Conservation (phyloP, 1,140 invertebrate genomes). For the Propsilocerus akamusi region DNA sequence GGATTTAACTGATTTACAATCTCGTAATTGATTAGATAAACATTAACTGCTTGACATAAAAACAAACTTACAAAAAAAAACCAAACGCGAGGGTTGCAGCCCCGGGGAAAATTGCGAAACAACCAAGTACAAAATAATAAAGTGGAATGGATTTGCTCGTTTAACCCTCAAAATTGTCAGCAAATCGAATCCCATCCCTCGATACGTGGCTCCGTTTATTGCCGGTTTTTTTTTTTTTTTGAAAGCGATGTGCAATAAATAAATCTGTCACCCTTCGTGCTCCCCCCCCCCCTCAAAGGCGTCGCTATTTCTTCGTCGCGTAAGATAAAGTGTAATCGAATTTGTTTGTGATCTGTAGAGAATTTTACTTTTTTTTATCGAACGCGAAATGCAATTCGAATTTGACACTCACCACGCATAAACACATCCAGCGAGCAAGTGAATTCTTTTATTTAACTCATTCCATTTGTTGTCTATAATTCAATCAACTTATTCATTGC, state of each 20-base stretch:
- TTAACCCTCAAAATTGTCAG: too few species aligned
- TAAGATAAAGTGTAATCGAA: neutral
- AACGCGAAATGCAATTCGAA: too few species aligned
- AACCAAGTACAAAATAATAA: neutral
- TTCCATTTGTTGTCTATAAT: too few species aligned
- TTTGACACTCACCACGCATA: too few species aligned
- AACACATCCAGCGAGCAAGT: too few species aligned
- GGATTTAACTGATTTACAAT: conserved; percentile 6
- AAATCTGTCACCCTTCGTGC: neutral
- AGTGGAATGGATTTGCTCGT: neutral
- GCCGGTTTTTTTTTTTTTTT: neutral
- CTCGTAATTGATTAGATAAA: conserved; percentile 2
- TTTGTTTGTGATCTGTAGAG: neutral
- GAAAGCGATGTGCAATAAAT: conserved; percentile 3
- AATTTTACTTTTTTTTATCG: too few species aligned
- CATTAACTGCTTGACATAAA: too few species aligned
- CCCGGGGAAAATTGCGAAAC: neutral
- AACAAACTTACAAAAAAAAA: too few species aligned
- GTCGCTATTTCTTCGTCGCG: neutral
- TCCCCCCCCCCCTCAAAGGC: too few species aligned
- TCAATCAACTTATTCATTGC: too few species aligned
- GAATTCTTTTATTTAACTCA: too few species aligned
- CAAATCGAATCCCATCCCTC: neutral
- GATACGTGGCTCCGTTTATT: neutral
- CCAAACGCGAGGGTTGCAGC: too few species aligned